phyloP scores from a whole-genome alignment of 2,113 vertebrate genomes.

The Pelvicachromis taeniatus region DNA sequence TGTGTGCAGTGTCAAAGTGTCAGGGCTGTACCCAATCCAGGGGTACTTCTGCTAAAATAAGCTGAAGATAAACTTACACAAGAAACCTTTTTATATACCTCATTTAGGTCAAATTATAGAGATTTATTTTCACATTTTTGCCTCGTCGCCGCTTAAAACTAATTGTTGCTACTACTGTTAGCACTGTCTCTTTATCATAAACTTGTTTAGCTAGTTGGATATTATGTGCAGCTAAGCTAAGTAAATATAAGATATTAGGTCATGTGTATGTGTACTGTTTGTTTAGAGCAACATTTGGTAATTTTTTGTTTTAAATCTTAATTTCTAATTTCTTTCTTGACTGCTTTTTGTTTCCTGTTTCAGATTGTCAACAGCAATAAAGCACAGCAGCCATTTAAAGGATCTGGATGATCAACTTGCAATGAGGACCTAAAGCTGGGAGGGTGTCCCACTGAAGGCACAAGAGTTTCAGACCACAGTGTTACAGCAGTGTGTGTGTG shows the following conservation, averaged over 20 bases:
- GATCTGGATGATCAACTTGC: neutral
- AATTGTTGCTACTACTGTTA: neutral
- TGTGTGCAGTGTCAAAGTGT: neutral
- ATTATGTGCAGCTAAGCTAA: neutral
- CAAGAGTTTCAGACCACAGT: neutral
- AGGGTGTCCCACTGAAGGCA: neutral
- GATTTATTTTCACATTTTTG: accelerated
- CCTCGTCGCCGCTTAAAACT: neutral
- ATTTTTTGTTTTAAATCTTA: neutral
- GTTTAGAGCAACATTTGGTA: neutral
- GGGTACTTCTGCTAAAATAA: too few relatives aligned
- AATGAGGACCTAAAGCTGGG: conserved; percentile 10
- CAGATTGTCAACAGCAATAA: neutral
- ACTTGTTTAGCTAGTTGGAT: neutral
- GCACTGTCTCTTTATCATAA: neutral
- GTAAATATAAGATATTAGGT: neutral
- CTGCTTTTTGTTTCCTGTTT: neutral
- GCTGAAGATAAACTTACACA: neutral
- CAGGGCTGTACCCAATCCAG: neutral
- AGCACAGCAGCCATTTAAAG: neutral
- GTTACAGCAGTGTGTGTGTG: neutral
- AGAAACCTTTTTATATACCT: neutral
- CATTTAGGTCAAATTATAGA: neutral
- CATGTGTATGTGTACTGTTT: neutral
- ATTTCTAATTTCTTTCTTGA: neutral